Base-by-base conservation (phyloP, 1,140 invertebrate genomes). In the Camponotus vicinus region DNA sequence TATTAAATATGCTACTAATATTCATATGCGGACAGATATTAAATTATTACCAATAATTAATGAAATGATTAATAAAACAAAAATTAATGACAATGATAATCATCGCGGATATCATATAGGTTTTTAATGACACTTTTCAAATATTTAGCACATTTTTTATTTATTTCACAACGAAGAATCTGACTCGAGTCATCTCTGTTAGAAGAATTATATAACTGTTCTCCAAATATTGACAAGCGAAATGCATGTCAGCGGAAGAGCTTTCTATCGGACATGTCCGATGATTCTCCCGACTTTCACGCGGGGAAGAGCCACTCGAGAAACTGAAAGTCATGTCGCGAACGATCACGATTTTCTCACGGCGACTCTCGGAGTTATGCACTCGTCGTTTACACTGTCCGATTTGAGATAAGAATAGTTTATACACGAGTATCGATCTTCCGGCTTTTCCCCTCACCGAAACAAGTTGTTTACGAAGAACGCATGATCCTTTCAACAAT, bases 301-400 rank as follows among this genome's bases (percentile, higher is more conserved):
- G 49, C 21, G 45, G 75, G 42, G 70, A 57, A 77, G 59, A 66
- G 52, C 37, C 71, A 64, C 70, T 55, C 32, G 63, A 42, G 82
- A 79, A 90, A 90, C 61, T 90, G 86, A 90, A 90, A 90, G 79
- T 91, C 84, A 91, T 69, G 59, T 79, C 71, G 42, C 66, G 73
- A 55, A 85, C 52, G 59, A 76, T 85, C 82, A 67, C 75, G 82
- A 66, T 85, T 85, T 78, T 85, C 82, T 78, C 82, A 85, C 63
- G 61, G 63, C 3, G 75, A 55, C 21, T 85, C 59, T 64, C 37
- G 15, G 27, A 42, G 49, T 15, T n/a, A 45, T 63, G 21, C 18
- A 34, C 37, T 61, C 79, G 21, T 40, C 61, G 37, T 85, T 84
- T 57, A 49, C 55, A 40, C 64, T 84, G n/a, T 8, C 64, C 37